phyloP scores from a whole-genome alignment of 2,797 vertebrate genomes.

The Pelochelys cantorii region DNA sequence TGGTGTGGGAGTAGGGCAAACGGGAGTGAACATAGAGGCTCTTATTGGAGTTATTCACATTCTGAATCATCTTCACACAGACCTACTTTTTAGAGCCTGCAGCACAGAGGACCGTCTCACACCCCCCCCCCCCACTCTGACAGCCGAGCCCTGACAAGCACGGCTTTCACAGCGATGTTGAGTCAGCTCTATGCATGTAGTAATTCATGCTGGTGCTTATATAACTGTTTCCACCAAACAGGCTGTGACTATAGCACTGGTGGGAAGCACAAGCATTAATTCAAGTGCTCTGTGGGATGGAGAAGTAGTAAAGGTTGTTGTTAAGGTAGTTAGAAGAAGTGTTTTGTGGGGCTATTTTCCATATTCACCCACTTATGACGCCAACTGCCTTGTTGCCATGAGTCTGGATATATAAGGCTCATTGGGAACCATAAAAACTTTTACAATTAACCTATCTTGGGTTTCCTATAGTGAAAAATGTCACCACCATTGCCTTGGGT shows the following conservation, averaged over 20 bases:
- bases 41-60: conserved; percentile 57
- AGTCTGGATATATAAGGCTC: not conserved
- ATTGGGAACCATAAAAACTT: not conserved
- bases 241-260: not conserved
- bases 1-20: conserved; percentile 62
- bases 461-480: not conserved
- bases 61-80: conserved; percentile 53
- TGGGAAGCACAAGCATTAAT: conserved; percentile 6
- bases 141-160: not conserved
- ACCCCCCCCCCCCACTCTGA: not conserved
- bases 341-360: conserved; percentile 12
- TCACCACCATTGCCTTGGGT: not conserved
- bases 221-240: not conserved
- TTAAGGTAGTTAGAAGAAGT: not conserved
- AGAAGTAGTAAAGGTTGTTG: not conserved
- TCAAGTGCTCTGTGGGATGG: not conserved
- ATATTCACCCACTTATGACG: not conserved
- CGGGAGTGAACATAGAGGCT: conserved; percentile 59
- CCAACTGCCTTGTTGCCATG: not conserved
- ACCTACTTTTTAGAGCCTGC: not conserved
- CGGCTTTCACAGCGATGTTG: not conserved
- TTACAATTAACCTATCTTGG: not conserved
- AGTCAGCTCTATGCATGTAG: conserved; percentile 7
- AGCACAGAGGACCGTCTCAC: not conserved
- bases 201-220: not conserved